These are phyloP conservation scores for Holacanthella duospinosa DNA, from an alignment of 2,888 invertebrate species.

Conservation along the genomic window DNA sequence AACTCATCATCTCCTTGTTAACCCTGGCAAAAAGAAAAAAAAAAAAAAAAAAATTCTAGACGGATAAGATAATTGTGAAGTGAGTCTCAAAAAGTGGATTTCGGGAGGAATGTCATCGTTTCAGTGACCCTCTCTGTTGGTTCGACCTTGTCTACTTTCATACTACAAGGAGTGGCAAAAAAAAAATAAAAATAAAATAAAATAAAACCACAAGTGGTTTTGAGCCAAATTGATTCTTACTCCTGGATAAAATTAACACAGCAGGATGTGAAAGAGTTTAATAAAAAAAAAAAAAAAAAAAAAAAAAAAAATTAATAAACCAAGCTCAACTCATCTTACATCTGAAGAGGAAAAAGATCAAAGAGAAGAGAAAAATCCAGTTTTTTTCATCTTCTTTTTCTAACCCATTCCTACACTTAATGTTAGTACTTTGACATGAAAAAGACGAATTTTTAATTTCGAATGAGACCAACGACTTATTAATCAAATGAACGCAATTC, in stretches of 20 bases:
- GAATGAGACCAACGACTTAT: too few relatives aligned
- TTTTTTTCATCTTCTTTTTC: too few relatives aligned
- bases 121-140: background rate
- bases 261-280: too few relatives aligned
- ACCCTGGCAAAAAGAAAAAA: background rate
- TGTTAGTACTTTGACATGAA: too few relatives aligned
- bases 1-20: background rate
- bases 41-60: background rate
- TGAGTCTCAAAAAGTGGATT: background rate
- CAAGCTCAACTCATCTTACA: background rate
- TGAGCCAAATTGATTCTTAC: too few relatives aligned
- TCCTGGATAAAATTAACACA: too few relatives aligned
- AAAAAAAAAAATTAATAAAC: background rate
- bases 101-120: background rate
- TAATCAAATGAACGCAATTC: too few relatives aligned
- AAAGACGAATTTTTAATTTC: too few relatives aligned
- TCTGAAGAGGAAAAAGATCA: too few relatives aligned
- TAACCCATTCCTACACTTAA: too few relatives aligned
- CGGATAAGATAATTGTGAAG: background rate
- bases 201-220: too few relatives aligned
- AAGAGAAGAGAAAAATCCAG: too few relatives aligned
- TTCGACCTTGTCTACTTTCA: background rate
- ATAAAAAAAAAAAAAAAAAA: background rate
- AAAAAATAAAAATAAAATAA: background rate
- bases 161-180: background rate